phyloP scores from a whole-genome alignment of 2,113 vertebrate species.

The Hirundichthys speculiger region DNA sequence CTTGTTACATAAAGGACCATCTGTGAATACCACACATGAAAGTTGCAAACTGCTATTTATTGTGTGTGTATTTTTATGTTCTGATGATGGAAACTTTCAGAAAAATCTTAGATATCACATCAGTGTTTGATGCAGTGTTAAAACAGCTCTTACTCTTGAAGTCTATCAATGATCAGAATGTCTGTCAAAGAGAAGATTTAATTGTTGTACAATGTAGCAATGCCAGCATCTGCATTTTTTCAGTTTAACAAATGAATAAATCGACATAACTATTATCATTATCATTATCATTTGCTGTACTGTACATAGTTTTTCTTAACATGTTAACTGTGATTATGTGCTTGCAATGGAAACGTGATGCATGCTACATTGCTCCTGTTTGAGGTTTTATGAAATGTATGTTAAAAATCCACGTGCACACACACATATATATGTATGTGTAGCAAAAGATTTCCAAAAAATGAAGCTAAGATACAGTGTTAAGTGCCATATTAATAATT shows the following conservation, averaged over 20 bases:
- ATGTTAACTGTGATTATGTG: slow-evolving; percentile 77
- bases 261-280: slow-evolving; percentile 39
- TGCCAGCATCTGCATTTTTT: slow-evolving; percentile 61
- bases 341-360: slow-evolving; percentile 77
- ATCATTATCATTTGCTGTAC: slow-evolving; percentile 59
- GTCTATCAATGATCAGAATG: slow-evolving; percentile 45
- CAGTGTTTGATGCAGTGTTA: slow-evolving; percentile 76
- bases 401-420: too few relatives aligned
- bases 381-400: slow-evolving; percentile 76
- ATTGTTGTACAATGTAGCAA: slow-evolving; percentile 54
- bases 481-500: slow-evolving; percentile 45
- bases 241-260: slow-evolving; percentile 70
- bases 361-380: slow-evolving; percentile 75
- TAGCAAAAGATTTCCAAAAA: slow-evolving; percentile 66
- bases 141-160: slow-evolving; percentile 57
- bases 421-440: too few relatives aligned
- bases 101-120: slow-evolving; percentile 55
- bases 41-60: slow-evolving; percentile 64
- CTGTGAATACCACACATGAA: slow-evolving; percentile 71
- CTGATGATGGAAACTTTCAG: slow-evolving; percentile 46
- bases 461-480: slow-evolving; percentile 51
- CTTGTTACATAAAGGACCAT: slow-evolving; percentile 66
- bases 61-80: slow-evolving; percentile 65
- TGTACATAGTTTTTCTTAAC: slow-evolving; percentile 67
- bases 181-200: slow-evolving; percentile 46